Percentiles rank a stretch among this genome's conserved stretches.
Conservation (phyloP, 2,113 vertebrate genomes). For the Eptesicus fuscus region DNA sequence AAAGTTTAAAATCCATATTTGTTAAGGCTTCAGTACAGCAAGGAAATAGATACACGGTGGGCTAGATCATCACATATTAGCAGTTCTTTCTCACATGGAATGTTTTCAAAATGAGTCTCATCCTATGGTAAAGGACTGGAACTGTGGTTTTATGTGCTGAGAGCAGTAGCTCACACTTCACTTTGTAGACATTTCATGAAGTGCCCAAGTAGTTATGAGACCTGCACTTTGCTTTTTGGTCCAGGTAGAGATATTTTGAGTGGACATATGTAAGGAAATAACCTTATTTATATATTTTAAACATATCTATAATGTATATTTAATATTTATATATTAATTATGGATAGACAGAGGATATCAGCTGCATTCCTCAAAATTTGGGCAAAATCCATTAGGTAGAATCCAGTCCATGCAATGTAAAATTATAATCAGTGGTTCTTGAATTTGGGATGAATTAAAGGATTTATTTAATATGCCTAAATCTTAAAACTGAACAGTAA, state of each 20-base stretch:
- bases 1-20: background rate
- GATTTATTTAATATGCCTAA: background rate
- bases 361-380: background rate
- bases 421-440: background rate
- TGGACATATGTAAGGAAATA: background rate
- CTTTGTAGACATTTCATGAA: background rate
- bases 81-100: background rate
- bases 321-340: background rate
- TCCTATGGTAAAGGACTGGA: background rate
- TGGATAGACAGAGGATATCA: background rate
- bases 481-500: background rate
- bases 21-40: background rate
- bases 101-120: background rate
- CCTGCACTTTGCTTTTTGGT: background rate
- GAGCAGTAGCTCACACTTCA: background rate
- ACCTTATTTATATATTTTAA: background rate
- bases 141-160: background rate
- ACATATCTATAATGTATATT: background rate
- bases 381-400: background rate
- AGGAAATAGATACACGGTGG: background rate
- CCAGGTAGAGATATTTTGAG: background rate
- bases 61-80: background rate
- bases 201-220: background rate
- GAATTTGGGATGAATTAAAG: background rate
- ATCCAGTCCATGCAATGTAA: background rate